Evolutionary conservation across 2,113 vertebrate genomes (phyloP).

Genomic region (Heterocephalus glaber): DNA sequence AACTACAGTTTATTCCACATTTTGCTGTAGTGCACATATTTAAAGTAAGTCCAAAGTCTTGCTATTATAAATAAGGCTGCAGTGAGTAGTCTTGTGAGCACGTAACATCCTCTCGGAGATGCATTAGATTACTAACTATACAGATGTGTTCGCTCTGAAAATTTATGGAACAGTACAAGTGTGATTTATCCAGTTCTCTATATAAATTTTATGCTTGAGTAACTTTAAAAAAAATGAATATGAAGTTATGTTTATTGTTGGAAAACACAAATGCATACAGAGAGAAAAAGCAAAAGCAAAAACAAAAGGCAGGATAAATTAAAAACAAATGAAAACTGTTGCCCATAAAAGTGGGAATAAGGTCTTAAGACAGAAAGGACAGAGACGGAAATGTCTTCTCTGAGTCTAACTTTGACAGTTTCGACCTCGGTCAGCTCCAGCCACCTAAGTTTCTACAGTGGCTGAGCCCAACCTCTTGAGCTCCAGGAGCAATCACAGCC

Average conservation of each 20-base stretch:
- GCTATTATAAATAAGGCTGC: neutral
- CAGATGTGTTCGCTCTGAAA: neutral
- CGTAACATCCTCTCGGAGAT: neutral
- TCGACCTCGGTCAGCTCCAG: neutral
- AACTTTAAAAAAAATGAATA: neutral
- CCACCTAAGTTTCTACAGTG: neutral
- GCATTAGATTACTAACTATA: neutral
- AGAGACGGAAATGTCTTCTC: neutral
- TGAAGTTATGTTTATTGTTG: neutral
- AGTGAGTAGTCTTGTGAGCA: neutral
- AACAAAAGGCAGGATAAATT: neutral
- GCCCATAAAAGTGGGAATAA: neutral
- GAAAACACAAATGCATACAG: neutral
- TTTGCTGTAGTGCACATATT: neutral
- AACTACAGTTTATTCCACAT: neutral
- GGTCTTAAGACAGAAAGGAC: neutral
- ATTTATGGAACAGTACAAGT: neutral
- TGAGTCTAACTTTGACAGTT: neutral
- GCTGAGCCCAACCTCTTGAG: neutral
- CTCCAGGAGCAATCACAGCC: neutral
- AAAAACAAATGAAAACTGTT: neutral
- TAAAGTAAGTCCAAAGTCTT: neutral
- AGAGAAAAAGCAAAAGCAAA: neutral
- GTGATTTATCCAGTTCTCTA: neutral
- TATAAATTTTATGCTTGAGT: neutral